Conservation (phyloP, 2,888 invertebrate species). For the Pterostichus niger region DNA sequence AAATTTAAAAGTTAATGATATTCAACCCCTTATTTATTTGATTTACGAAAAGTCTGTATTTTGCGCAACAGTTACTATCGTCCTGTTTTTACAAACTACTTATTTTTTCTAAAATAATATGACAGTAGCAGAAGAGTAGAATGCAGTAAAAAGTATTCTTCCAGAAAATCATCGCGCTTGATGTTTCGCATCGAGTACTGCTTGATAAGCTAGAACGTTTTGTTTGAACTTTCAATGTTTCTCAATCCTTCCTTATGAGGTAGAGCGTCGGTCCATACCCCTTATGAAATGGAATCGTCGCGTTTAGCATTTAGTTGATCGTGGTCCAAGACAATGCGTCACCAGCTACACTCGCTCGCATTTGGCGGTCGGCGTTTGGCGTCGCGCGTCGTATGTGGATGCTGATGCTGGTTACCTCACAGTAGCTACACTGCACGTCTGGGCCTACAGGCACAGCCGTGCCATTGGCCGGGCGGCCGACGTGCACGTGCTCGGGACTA, state of each 20-base stretch:
- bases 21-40: too few species aligned
- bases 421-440: constrained; percentile 21
- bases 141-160: too few species aligned
- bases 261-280: constrained; percentile 12
- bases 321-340: constrained; percentile 55
- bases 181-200: too few species aligned
- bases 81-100: too few species aligned
- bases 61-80: too few species aligned
- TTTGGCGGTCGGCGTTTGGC: background rate
- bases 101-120: too few species aligned
- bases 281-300: constrained; percentile 28
- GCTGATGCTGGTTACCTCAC: constrained; percentile 5
- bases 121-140: too few species aligned
- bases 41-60: too few species aligned
- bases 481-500: constrained; percentile 76
- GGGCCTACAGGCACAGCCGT: background rate
- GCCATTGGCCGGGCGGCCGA: constrained; percentile 54
- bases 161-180: too few species aligned
- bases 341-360: background rate
- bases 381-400: background rate
- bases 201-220: too few species aligned
- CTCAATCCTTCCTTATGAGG: background rate
- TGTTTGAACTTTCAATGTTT: too few species aligned
- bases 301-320: constrained; percentile 5
- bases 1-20: too few species aligned